A percentile compares a stretch with the other conserved stretches of the same genome.
phyloP scores from a whole-genome alignment of 2,888 invertebrate genomes.

The Anagyrus pseudococci region DNA sequence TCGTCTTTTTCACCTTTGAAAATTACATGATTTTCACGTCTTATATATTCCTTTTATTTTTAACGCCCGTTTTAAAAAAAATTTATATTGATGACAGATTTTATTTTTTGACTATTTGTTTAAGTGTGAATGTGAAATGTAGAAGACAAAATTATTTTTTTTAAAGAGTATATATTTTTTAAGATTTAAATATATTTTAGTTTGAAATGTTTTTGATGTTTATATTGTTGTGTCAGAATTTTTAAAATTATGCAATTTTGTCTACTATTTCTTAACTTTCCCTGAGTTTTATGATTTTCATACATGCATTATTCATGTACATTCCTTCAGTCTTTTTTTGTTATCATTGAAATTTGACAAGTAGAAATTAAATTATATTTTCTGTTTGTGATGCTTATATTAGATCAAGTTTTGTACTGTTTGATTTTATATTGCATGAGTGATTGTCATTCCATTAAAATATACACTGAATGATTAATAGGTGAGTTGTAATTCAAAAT shows the following conservation, averaged over 20 bases:
- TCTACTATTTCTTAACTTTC: slow-evolving; percentile 26
- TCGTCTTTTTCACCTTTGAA: slow-evolving; percentile 1
- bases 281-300: slow-evolving; percentile 26
- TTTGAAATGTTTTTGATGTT: background rate
- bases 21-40: slow-evolving; percentile 13
- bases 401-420: slow-evolving; percentile 7
- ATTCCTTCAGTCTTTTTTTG: slow-evolving; percentile 1
- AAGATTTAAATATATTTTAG: too few species aligned
- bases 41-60: slow-evolving; percentile 10
- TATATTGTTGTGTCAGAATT: too few species aligned
- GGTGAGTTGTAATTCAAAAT: slow-evolving; percentile 15
- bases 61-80: slow-evolving; percentile 7
- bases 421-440: slow-evolving; percentile 29
- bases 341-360: slow-evolving; percentile 18
- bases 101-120: slow-evolving; percentile 25
- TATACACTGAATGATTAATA: slow-evolving; percentile 11
- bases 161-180: background rate
- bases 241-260: slow-evolving; percentile 9
- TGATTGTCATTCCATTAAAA: slow-evolving; percentile 16
- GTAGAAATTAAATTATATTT: slow-evolving; percentile 4
- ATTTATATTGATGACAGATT: slow-evolving; percentile 9
- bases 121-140: slow-evolving; percentile 24
- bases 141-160: slow-evolving; percentile 22
- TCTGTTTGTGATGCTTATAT: slow-evolving; percentile 18
- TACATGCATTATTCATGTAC: slow-evolving; percentile 8